phyloP scores from a whole-genome alignment of 1,140 invertebrate genomes.

The Rhagoletis zephyria region DNA sequence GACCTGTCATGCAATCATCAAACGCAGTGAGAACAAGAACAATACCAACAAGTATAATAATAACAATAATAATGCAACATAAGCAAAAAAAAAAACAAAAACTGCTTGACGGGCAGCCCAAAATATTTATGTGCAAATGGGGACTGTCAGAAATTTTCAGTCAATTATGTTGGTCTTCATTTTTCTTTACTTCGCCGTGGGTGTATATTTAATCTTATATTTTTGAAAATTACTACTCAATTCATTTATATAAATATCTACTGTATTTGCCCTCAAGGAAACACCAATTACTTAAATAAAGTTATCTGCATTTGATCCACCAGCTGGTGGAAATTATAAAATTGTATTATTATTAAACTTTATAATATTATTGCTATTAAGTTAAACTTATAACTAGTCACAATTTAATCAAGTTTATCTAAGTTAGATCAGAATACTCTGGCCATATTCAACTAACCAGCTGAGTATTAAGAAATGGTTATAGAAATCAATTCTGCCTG shows the following conservation, averaged over 20 bases:
- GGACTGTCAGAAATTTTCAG: slow-evolving; percentile 1
- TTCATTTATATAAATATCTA: too few species aligned
- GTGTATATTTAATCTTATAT: not conserved
- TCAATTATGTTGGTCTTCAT: not conserved
- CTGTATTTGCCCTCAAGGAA: too few species aligned
- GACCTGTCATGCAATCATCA: slow-evolving; percentile 24
- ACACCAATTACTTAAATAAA: too few species aligned
- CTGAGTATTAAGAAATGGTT: too few species aligned
- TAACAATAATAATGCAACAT: not conserved
- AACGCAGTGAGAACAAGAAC: not conserved
- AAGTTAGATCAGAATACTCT: too few species aligned
- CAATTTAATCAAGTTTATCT: not conserved
- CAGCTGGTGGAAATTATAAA: too few species aligned
- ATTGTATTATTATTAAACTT: too few species aligned
- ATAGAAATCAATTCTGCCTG: too few species aligned
- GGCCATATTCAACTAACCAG: too few species aligned
- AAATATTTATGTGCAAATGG: not conserved
- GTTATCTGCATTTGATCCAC: too few species aligned
- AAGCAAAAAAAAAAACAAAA: not conserved
- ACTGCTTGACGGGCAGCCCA: not conserved
- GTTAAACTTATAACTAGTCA: not conserved
- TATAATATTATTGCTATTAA: not conserved
- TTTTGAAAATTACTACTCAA: not conserved
- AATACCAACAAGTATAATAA: not conserved
- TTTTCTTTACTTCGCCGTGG: too few species aligned